These are phyloP conservation scores for Spilosoma lubricipeda DNA, from an alignment of 2,888 invertebrate species.

Conservation along the genomic window DNA sequence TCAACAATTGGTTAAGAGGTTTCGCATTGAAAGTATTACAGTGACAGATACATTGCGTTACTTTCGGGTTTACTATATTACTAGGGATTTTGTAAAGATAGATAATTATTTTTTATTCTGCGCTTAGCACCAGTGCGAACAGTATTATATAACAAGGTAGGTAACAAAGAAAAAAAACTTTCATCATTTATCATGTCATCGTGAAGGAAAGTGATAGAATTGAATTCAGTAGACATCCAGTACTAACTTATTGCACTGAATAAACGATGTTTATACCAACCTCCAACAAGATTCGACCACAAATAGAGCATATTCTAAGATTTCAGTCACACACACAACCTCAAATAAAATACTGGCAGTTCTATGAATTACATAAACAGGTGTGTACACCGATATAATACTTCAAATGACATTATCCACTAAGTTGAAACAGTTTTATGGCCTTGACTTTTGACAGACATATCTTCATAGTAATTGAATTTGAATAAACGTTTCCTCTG, in stretches of 20 bases:
- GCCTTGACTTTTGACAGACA: constrained; percentile 68
- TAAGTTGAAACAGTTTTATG: constrained; percentile 42
- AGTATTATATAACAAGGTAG: constrained; percentile 16
- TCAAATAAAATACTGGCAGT: neutral
- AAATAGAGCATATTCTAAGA: constrained; percentile 42
- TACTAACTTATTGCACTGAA: neutral
- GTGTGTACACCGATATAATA: constrained; percentile 14
- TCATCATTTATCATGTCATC: constrained; percentile 21
- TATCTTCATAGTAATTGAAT: constrained; percentile 52
- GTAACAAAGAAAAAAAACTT: constrained; percentile 21
- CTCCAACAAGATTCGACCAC: constrained; percentile 35
- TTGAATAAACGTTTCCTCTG: constrained; percentile 64
- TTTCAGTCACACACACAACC: constrained; percentile 21
- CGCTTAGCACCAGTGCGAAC: constrained; percentile 1
- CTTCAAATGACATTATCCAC: constrained; percentile 38
- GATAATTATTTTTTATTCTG: constrained; percentile 4
- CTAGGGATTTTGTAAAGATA: neutral
- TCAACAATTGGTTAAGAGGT: neutral
- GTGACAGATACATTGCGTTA: neutral
- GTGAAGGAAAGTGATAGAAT: constrained; percentile 11
- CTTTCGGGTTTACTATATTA: neutral
- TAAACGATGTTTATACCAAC: neutral
- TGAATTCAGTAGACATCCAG: neutral
- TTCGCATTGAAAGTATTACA: neutral
- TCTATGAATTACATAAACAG: neutral